Evolutionary conservation across 2,888 invertebrate species (phyloP), one percentile per base, ranked within the genome.

Genomic region (Rhorus exstirpatorius): DNA sequence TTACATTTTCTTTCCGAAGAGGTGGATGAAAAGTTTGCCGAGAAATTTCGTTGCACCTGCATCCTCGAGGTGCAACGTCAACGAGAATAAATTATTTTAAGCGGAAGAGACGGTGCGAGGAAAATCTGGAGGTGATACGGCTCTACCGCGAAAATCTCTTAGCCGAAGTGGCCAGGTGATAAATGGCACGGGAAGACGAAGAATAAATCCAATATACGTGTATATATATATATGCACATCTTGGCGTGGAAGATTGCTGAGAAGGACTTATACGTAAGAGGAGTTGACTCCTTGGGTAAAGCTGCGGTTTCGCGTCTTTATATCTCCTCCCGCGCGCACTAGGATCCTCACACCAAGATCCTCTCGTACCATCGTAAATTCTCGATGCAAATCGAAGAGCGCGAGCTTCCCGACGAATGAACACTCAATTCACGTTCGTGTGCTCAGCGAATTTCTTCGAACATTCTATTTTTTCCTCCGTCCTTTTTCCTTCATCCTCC

Each of bases 371-470:
- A 49, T 82, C 75, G 58, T 82, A 82, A 82, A 67, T 83, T 83
- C 72, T 51, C 51, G 55, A 83, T 83, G 82, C 82, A 79, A 79
- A 83, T 83, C 75, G 79, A 71, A 76, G 75, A 51, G 60, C 41
- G 53, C 49, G 67, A 60, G 60, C 55, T 53, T 51, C 70, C 58
- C 76, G 67, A 60, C 75, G 82, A 83, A 67, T 79, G 71, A 75
- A 67, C 71, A 65, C 71, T 83, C 82, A 67, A 82, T 63, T 67
- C 63, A 21, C 72, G 44, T 68, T 74, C 82, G 75, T 46, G 71
- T 41, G 76, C 82, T 83, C 82, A 76, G 76, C 79, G 76, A 78
- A 72, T 76, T 79, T 71, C 72, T 65, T 26, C 38, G 6, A n/a
- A 19, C n/a, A 21, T 44, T 35, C 38, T 51, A 49, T 71, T 68